Base-by-base conservation (phyloP, 2,113 vertebrate species). In the Chloroceryle aenea region DNA sequence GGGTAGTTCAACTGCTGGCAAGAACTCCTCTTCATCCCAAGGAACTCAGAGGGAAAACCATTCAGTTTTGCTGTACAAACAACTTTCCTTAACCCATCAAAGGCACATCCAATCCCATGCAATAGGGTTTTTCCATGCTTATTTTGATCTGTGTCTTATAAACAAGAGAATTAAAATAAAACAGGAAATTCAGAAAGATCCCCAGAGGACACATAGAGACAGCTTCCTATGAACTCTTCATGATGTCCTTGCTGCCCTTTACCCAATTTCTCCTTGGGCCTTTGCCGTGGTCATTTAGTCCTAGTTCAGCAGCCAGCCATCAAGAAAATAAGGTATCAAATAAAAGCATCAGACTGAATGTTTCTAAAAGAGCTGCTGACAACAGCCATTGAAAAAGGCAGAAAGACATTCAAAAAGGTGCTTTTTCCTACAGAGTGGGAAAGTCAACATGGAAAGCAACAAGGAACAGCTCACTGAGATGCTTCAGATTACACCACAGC, bases 121-220 rank as follows among this genome's bases (percentile, higher is more conserved):
- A 85, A 38, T 6, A 71, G 4, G 13, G 7, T 85, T 75, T 76
- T 74, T 17, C n/a, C 22, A 38, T 20, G 72, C 38, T 27, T 93
- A 77, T 77, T 87, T 89, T 89, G 52, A 89, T 62, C 78, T 55
- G 29, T 85, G 58, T 43, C 87, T 83, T 89, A 96, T 75, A 88
- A 95, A 90, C 58, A 20, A 3, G 48, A 56, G 19, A 77, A 90
- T 56, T 56, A 71, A 93, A 96, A 87, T 76, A 85, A 80, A 93
- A 67, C 66, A 81, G 83, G 85, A 92, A 94, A 75, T 63, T 42
- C 72, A 75, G 30, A 52, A 76, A 73, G 52, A 83, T 83, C 59
- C 85, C 85, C 90, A 59, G 76, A 86, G 90, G 95, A 92, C 64
- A 63, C 72, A 77, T 22, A 62, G 1, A 87, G 52, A 26, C 85